These are phyloP conservation scores for Crossaster papposus DNA, from an alignment of 53 echinoderm and acorn worm genomes.

Conservation along the genomic window DNA sequence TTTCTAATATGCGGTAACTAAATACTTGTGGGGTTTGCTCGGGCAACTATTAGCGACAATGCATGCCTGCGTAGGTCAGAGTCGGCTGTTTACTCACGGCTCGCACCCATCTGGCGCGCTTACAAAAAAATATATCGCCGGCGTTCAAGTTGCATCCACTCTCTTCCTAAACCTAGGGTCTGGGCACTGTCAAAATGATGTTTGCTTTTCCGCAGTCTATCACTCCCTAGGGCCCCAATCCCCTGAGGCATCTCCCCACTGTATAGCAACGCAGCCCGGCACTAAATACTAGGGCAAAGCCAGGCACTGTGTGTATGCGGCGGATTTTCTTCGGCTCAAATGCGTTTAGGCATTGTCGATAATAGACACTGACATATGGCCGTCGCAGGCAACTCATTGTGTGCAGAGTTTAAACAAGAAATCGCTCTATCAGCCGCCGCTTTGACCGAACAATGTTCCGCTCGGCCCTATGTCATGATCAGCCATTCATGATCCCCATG, in stretches of 20 bases:
- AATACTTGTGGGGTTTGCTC: constrained; percentile 59
- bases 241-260: constrained; percentile 47
- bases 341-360: constrained; percentile 66
- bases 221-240: constrained; percentile 52
- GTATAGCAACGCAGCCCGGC: constrained; percentile 60
- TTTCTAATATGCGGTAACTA: constrained; percentile 67
- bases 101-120: constrained; percentile 65
- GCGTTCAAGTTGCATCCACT: constrained; percentile 25
- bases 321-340: constrained; percentile 59
- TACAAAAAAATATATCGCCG: constrained; percentile 23
- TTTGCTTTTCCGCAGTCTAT: constrained; percentile 67
- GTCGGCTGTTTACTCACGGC: constrained; percentile 59
- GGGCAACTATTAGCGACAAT: constrained; percentile 68
- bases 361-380: constrained; percentile 66
- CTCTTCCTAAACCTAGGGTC: constrained; percentile 33
- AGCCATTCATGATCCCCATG: constrained; percentile 62
- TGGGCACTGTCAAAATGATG: constrained; percentile 62
- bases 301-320: constrained; percentile 37
- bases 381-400: constrained; percentile 61
- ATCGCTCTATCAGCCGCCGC: constrained; percentile 69
- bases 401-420: constrained; percentile 69
- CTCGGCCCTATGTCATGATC: constrained; percentile 62
- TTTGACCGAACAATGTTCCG: constrained; percentile 64
- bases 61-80: constrained; percentile 71
- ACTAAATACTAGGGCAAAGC: constrained; percentile 57